Evolutionary conservation across 2,888 invertebrate species (phyloP).

Genomic region (Hoplodrina blanda): DNA sequence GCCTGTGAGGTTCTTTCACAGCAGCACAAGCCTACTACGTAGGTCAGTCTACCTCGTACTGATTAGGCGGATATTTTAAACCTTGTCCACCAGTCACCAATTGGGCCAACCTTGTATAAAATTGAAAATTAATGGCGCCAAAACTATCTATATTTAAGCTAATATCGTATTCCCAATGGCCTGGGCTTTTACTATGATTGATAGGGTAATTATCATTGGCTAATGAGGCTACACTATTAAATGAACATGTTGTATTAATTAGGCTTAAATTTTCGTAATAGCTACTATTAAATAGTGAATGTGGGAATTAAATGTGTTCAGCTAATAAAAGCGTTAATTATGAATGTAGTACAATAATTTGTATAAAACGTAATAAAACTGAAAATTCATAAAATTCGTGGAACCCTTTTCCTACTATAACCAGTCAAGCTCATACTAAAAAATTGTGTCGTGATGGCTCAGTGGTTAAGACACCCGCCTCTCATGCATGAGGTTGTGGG

Average conservation of each 20-base stretch:
- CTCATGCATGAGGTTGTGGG: too few relatives aligned
- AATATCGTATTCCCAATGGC: constrained; percentile 35
- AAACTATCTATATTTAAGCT: constrained; percentile 3
- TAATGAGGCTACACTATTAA: constrained; percentile 55
- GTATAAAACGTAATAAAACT: neutral
- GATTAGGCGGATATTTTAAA: neutral
- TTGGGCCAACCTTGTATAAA: neutral
- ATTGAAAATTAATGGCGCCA: neutral
- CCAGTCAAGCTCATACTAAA: neutral
- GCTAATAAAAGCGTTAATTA: constrained; percentile 23
- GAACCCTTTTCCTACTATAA: neutral
- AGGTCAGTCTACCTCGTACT: too few relatives aligned
- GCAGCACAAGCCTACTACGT: too few relatives aligned
- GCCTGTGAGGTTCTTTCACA: too few relatives aligned
- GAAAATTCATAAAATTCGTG: too few relatives aligned
- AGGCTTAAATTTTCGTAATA: constrained; percentile 50
- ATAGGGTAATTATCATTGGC: constrained; percentile 56
- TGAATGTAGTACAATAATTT: neutral
- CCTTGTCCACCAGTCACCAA: neutral
- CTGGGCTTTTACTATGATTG: constrained; percentile 65
- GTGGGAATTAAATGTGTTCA: constrained; percentile 42
- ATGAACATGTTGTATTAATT: constrained; percentile 48
- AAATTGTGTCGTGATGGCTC: too few relatives aligned
- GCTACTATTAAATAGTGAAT: constrained; percentile 48
- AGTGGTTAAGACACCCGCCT: too few relatives aligned